Evolutionary conservation across 2,113 vertebrate species (phyloP).

Genomic region (Peucedramus taeniatus): DNA sequence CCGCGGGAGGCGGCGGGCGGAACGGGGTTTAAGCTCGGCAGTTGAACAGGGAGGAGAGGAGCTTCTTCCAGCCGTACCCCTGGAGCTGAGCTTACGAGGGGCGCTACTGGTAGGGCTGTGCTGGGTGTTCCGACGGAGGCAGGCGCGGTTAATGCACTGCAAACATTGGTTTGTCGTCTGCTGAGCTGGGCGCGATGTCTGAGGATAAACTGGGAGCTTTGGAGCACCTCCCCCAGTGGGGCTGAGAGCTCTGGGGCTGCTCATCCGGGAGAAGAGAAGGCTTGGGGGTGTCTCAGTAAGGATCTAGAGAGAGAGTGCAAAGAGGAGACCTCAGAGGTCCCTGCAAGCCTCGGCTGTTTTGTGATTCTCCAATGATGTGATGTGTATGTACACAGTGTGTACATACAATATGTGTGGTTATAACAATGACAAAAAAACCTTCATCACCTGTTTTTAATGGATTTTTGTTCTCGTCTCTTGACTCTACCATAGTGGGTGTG

Average conservation of each 20-base stretch:
- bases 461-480: neutral
- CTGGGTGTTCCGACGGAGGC: no score
- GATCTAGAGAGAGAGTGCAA: neutral
- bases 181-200: neutral
- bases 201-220: neutral
- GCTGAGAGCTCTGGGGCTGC: neutral
- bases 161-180: accelerated
- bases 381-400: accelerated
- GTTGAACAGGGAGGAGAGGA: accelerated
- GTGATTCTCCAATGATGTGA: neutral
- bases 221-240: accelerated
- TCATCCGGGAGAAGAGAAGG: neutral
- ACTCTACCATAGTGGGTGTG: neutral
- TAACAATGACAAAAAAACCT: neutral
- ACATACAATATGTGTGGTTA: neutral
- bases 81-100: accelerated
- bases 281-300: accelerated
- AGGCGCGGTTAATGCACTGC: accelerated
- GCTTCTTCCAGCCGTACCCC: accelerated
- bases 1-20: neutral
- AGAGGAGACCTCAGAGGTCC: neutral
- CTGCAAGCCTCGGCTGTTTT: neutral
- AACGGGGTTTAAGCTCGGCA: neutral
- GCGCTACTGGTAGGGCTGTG: neutral
- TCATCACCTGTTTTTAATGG: accelerated